Evolutionary conservation across 1,140 invertebrate species (phyloP), one percentile per base, ranked within the genome.

Genomic region (Aphidius gifuensis): DNA sequence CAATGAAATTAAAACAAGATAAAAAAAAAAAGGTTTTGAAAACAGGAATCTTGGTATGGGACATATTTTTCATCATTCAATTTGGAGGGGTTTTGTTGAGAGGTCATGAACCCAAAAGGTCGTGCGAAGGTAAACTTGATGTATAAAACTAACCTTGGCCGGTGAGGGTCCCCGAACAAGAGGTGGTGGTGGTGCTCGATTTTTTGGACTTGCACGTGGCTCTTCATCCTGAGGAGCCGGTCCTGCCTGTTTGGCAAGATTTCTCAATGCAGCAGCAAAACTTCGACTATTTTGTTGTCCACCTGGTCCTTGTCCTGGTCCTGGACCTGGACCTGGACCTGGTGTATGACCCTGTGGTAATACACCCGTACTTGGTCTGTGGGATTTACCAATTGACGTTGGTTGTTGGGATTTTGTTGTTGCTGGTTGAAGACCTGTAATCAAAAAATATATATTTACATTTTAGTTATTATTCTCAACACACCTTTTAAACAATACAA

Each of bases 251-350:
- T 93, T 91, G 54, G 91, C 91, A 61, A 93, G 80, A 73, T 90
- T 91, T 60, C 91, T 82, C 58, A 93, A 77, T 5, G 90, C 90
- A 5, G 91, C 90, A 32, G 91, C 90, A 79, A 92, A 93, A 62
- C 76, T 80, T 58, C 76, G 66, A 69, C 75, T 79, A 67, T 75
- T 83, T 62, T 81, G 75, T 58, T 81, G 78, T 5, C 71, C 70
- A 66, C 78, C 77, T 46, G 83, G 80, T 62, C 82, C 61, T 40
- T 2, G 23, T 32, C 23, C 23, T 32, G 23, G 4, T 3, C 23
- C 23, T 32, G 23, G 23, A 64, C 77, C 76, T 44, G 83, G 80
- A 62, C 81, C 58, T 50, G 61, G 61, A 23, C 61, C 80, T 6
- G 83, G 80, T 44, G 83, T 80, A 55, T 83, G 80, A 67, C 79